Base-by-base conservation (phyloP, 2,797 vertebrate genomes). In the Ciconia nigra region DNA sequence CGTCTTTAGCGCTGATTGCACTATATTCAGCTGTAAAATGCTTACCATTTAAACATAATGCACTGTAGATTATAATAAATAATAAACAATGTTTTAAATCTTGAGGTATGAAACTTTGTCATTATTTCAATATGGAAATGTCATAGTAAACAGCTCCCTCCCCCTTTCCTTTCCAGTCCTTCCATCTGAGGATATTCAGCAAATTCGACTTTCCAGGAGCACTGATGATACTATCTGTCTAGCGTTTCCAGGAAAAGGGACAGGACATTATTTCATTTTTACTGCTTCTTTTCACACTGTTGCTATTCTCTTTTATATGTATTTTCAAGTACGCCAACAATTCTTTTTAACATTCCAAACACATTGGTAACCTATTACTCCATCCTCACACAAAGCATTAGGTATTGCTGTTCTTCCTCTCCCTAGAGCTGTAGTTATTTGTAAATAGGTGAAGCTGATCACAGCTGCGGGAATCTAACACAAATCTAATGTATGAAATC, bases 1-100 rank as follows among this genome's bases (percentile, higher is more conserved):
- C 51, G 81, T 91, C 96, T 96, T 96, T 96, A 95, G 92, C 72
- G 44, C 91, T 76, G 94, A 98, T 98, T 96, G 95, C 92, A 71
- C 93, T 96, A 94, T 44, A 93, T 76, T 96, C 89, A 84, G 88
- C 78, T 96, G 92, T 91, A 93, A 95, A 95, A 94, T 33, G 71
- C 80, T 86, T 93, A 94, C 87, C 63, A 70, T 94, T 92, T 91
- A 94, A 97, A 93, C 84, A 37, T 78, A 95, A 95, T 89, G 76
- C 80, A 89, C 62, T 65, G n/a, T 7, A 57, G 67, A 31, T 89
- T 88, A 93, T 67, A 88, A 81, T 39, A 90, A 97, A 97, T 74
- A 71, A 96, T 76, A 96, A 96, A 93, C 72, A 95, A 78, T 58
- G 83, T 35, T 93, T 96, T 93, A 96, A 91, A 96, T 67, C 65